Evolutionary conservation across 2,888 invertebrate genomes (phyloP), one percentile per base, ranked within the genome.

Genomic region (Gortyna flavago): DNA sequence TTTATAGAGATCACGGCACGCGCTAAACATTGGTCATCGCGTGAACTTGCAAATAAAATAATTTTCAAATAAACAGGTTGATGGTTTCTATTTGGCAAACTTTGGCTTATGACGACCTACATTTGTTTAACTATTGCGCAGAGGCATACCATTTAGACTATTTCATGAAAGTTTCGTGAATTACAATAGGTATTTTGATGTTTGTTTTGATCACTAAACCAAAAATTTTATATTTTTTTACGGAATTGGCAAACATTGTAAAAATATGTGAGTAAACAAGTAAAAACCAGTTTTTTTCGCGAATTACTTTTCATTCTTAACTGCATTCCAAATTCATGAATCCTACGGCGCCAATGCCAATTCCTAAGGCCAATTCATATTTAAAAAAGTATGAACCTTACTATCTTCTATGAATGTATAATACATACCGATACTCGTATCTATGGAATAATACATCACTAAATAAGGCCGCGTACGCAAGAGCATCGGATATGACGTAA

Each of bases 401-500:
- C 83, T 85, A 81, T 88, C 69, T 75, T 65, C 25, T 74, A 78
- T 88, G 87, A 81, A 88, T 87, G 57, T 83, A 80, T 81, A 84
- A 84, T 77, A 83, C 66, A 78, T 86, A 87, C 79, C 78, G 66
- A 84, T 86, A 82, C 38, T 70, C 61, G 44, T 81, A 80, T 86
- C 84, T 85, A 87, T 86, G 87, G 87, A 84, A 86, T 87, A 84
- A 86, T 83, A 85, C 88, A 77, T 75, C 79, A 79, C 89, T 89
- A 86, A 88, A 89, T 89, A 89, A 88, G 89, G 89, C 72, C 75
- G 80, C 79, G 83, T 85, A 85, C 88, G 88, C 87, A 88, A 85
- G 85, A 88, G 80, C 69, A 87, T 91, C 88, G 91, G 92, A 91
- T 85, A 86, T 92, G 92, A 91, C 90, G 91, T 89, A 91, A 90